These are phyloP conservation scores for Trinorchestia longiramus DNA, from an alignment of 1,140 invertebrate species.

Conservation along the genomic window DNA sequence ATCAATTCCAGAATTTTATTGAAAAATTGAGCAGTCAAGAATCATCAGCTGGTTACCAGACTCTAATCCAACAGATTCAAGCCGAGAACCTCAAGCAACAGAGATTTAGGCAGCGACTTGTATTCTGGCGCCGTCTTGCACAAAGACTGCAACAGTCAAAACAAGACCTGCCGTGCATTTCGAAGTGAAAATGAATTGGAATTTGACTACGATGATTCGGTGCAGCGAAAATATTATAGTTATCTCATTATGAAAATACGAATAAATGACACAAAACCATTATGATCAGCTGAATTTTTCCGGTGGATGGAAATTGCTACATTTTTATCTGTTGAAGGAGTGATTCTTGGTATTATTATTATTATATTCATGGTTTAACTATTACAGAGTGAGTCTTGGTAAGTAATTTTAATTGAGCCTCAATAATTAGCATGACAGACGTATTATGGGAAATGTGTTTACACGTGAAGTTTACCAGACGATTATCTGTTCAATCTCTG, in stretches of 20 bases:
- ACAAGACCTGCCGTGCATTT: not conserved
- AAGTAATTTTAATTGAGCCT: no score
- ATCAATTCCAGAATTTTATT: not conserved
- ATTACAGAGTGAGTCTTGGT: no score
- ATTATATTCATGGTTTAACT: no score
- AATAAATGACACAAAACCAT: not conserved
- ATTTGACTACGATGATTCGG: not conserved
- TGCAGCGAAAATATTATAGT: not conserved
- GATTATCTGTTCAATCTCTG: no score
- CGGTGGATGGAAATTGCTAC: not conserved
- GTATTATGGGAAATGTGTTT: no score
- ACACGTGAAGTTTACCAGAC: no score
- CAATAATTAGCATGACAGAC: no score
- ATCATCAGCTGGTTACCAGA: constrained; percentile 1
- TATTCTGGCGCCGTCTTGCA: not conserved
- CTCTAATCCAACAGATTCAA: not conserved
- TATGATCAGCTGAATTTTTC: not conserved
- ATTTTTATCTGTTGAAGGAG: not conserved
- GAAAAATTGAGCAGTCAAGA: constrained; percentile 7
- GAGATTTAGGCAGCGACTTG: not conserved
- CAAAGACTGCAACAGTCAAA: not conserved
- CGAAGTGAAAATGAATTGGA: not conserved
- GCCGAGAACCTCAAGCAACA: constrained; percentile 10
- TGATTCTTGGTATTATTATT: no score
- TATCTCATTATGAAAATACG: not conserved